These are phyloP conservation scores for Drosophila littoralis DNA, from an alignment of 1,140 invertebrate genomes.

Conservation along the genomic window DNA sequence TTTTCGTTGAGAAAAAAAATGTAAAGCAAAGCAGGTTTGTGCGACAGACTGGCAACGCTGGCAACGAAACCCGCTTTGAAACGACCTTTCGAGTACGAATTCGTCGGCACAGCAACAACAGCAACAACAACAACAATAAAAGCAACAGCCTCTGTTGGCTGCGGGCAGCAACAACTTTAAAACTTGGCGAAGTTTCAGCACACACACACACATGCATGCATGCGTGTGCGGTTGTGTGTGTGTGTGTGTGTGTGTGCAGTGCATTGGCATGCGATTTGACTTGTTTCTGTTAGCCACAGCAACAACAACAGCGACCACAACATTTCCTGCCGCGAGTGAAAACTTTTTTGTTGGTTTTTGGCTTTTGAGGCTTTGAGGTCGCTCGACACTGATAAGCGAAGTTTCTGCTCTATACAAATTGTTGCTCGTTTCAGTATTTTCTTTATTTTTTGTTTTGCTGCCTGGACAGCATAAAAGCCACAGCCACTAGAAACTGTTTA, in stretches of 20 bases:
- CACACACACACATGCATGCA: slow-evolving; percentile 9
- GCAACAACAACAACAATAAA: slow-evolving; percentile 42
- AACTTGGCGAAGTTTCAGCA: slow-evolving; percentile 60
- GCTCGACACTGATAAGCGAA: slow-evolving; percentile 61
- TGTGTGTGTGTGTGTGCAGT: slow-evolving; percentile 52
- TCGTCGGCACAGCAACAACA: slow-evolving; percentile 74
- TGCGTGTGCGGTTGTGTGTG: slow-evolving; percentile 2
- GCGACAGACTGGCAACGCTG: slow-evolving; percentile 75
- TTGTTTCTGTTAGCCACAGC: slow-evolving; percentile 66
- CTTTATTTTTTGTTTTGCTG: slow-evolving; percentile 26
- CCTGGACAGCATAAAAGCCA: slow-evolving; percentile 38
- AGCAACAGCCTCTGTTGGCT: slow-evolving; percentile 54
- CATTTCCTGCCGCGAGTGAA: slow-evolving; percentile 74
- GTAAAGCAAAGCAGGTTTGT: slow-evolving; percentile 82
- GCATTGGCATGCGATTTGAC: slow-evolving; percentile 81
- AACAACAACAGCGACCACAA: slow-evolving; percentile 46
- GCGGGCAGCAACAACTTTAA: slow-evolving; percentile 67
- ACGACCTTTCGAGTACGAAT: slow-evolving; percentile 84
- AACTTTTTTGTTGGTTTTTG: slow-evolving; percentile 59
- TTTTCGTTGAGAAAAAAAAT: slow-evolving; percentile 69
- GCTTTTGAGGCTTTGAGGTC: slow-evolving; percentile 71
- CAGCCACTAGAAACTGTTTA: slow-evolving; percentile 32
- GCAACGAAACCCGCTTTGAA: slow-evolving; percentile 81
- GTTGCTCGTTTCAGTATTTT: slow-evolving; percentile 35
- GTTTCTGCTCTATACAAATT: slow-evolving; percentile 40